phyloP scores from a whole-genome alignment of 2,888 invertebrate genomes.

The Drosophila mercatorum region DNA sequence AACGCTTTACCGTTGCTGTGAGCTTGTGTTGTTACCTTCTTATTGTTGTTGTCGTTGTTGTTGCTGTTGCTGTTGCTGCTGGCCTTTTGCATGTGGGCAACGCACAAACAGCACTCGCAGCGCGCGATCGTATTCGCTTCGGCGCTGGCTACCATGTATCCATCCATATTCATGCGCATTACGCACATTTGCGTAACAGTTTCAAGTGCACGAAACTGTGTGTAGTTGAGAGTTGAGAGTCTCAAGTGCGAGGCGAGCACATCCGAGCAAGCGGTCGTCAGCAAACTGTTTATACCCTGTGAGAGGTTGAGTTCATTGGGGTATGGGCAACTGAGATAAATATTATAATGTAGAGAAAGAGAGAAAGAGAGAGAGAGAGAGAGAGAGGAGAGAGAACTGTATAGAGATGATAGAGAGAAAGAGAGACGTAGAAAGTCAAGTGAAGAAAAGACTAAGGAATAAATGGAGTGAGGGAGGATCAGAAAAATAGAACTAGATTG shows the following conservation, averaged over 20 bases:
- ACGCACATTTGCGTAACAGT: constrained; percentile 80
- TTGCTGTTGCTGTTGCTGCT: constrained; percentile 1
- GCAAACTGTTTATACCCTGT: constrained; percentile 29
- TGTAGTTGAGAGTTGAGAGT: constrained; percentile 52
- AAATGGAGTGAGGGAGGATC: too few species aligned
- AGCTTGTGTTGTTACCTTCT: constrained; percentile 10
- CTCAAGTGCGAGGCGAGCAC: constrained; percentile 64
- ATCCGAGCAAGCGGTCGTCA: constrained; percentile 38
- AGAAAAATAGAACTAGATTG: too few species aligned
- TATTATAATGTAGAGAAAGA: not conserved
- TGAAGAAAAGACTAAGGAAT: too few species aligned
- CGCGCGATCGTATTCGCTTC: not conserved
- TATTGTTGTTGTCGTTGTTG: constrained; percentile 16
- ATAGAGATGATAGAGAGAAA: too few species aligned
- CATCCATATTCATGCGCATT: constrained; percentile 73
- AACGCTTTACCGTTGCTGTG: constrained; percentile 59
- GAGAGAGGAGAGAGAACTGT: too few species aligned
- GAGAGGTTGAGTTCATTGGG: not conserved
- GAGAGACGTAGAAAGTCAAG: too few species aligned
- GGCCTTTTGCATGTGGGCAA: constrained; percentile 50
- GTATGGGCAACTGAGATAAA: not conserved
- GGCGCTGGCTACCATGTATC: constrained; percentile 45
- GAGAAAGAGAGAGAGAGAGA: not conserved
- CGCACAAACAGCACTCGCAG: constrained; percentile 19
- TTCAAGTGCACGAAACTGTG: constrained; percentile 72